Percentiles rank a stretch among this genome's conserved stretches.
Evolutionary conservation across 2,888 invertebrate species (phyloP).

Genomic region (Macroteleia sp.): DNA sequence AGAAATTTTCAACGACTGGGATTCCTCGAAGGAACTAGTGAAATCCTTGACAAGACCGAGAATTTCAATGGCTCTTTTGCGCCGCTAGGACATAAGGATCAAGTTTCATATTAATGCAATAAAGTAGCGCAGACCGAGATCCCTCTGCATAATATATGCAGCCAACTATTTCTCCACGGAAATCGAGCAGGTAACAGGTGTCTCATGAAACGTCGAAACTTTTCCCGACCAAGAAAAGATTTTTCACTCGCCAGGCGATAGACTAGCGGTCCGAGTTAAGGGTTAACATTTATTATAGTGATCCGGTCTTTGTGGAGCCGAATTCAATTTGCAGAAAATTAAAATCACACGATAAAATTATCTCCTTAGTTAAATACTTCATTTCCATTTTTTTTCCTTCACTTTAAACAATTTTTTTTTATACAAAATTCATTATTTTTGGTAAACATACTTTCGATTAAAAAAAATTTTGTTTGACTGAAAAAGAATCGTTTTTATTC

Average conservation of each 20-base stretch:
- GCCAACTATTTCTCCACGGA: slow-evolving; percentile 1
- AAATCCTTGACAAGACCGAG: slow-evolving; percentile 9
- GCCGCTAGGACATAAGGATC: slow-evolving; percentile 64
- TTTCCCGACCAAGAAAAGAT: slow-evolving; percentile 30
- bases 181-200: slow-evolving; percentile 62
- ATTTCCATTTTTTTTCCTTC: too few species aligned
- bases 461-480: too few species aligned
- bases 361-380: too few species aligned
- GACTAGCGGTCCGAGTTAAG: slow-evolving; percentile 24
- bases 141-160: slow-evolving; percentile 47
- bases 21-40: slow-evolving; percentile 14
- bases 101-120: slow-evolving; percentile 77
- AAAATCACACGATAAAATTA: too few species aligned
- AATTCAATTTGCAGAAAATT: too few species aligned
- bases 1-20: slow-evolving; percentile 8
- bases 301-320: not conserved
- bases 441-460: too few species aligned
- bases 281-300: slow-evolving; percentile 54
- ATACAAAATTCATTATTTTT: too few species aligned
- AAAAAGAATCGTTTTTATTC: too few species aligned
- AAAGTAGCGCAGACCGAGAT: slow-evolving; percentile 68
- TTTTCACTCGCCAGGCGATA: slow-evolving; percentile 32
- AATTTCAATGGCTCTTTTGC: slow-evolving; percentile 64
- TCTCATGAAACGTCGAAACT: slow-evolving; percentile 39
- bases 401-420: too few species aligned